Base-by-base conservation (phyloP, 1,140 invertebrate species). In the Euwallacea fornicatus region DNA sequence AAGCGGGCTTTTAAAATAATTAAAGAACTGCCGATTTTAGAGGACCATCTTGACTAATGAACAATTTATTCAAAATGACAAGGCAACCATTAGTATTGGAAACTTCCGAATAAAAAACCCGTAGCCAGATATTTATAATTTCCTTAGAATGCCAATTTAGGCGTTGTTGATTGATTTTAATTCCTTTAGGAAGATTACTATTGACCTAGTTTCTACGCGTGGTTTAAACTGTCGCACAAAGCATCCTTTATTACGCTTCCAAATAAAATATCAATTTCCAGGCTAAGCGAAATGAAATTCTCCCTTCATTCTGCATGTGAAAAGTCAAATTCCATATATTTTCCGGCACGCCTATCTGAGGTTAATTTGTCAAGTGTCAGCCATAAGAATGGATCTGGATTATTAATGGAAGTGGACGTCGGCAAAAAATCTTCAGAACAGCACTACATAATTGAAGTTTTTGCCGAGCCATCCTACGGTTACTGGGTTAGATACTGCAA, bases 361-460 rank as follows among this genome's bases (percentile, higher is more conserved):
- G 64, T 66, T 55, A 66, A 66, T 66, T 66, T 66, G 64, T 66
- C 50, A 66, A 66, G 41, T 66, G 64, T 55, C 64, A 66, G 9
- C 13, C 11, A 55, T 66, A 66, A 66, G 64, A 66, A 66, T 66
- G 50, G 64, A 54, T 66, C 42, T 41, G 13, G 64, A 66, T 66
- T 66, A 66, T 66, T 66, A 66, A 66, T 66, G 64, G 44, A 13
- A 11, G 64, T 66, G 9, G 33, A 42, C 47, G 47, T 42, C 10
- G 21, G 47, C 15, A 41, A 66, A 66, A 66, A 66, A 55, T 15
- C 7, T 16, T 15, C 41, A 7, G 61, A 64, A 21, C 41, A 50
- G 7, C 41, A 64, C 46, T 33, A 50, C 61, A 33, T 64, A 64
- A 47, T 47, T 64, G 61, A 8, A 11, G n/a, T 46, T 33, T 64